phyloP scores from a whole-genome alignment of 2,113 vertebrate genomes.

The Tupaia chinensis region DNA sequence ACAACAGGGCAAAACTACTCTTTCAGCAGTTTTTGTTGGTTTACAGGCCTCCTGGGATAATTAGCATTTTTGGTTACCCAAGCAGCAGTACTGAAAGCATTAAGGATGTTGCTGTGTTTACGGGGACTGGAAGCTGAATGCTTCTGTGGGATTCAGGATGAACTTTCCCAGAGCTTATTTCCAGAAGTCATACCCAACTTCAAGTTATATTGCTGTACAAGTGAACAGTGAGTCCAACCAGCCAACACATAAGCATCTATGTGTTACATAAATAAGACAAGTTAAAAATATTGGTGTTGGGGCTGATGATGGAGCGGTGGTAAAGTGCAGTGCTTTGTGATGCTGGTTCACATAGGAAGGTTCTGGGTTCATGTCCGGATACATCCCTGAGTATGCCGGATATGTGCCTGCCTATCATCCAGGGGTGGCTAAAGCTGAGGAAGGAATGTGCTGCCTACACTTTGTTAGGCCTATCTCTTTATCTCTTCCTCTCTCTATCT shows the following conservation, averaged over 20 bases:
- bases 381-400: too few species aligned
- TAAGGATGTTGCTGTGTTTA: neutral
- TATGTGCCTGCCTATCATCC: too few species aligned
- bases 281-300: neutral
- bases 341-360: too few species aligned
- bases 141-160: neutral
- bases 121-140: neutral
- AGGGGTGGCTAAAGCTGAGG: neutral
- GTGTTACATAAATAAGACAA: neutral
- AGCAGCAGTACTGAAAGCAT: neutral
- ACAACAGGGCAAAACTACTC: neutral
- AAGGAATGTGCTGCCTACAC: neutral
- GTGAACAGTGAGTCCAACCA: neutral
- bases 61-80: conserved; percentile 59
- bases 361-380: too few species aligned
- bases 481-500: too few species aligned
- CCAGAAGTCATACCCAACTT: neutral
- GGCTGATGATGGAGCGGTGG: neutral
- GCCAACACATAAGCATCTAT: neutral
- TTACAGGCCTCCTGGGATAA: conserved; percentile 12
- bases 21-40: conserved; percentile 9
- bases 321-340: too few species aligned
- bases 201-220: neutral
- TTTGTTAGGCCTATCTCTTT: too few species aligned
- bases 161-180: neutral